These are phyloP conservation scores for Pinctada fucata DNA, from an alignment of 2,888 invertebrate species.

Conservation along the genomic window DNA sequence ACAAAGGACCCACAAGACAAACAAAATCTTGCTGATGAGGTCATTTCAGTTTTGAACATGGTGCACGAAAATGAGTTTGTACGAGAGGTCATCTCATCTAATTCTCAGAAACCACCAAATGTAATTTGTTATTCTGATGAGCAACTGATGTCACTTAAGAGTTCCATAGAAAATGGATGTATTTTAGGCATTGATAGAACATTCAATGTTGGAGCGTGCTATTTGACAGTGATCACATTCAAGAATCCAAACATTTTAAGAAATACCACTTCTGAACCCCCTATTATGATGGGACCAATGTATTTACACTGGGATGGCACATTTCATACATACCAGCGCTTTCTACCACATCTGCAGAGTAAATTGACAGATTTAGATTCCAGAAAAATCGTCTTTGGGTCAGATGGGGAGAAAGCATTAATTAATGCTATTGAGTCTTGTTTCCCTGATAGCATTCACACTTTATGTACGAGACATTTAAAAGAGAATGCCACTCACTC, in stretches of 20 bases:
- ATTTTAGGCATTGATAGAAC: slow-evolving; percentile 19
- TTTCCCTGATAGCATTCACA: background rate
- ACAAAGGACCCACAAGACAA: background rate
- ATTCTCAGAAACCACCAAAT: background rate
- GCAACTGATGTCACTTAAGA: background rate
- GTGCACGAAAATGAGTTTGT: background rate
- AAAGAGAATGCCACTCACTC: background rate
- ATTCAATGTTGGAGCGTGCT: slow-evolving; percentile 9
- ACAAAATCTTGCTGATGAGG: slow-evolving; percentile 8
- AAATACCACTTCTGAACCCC: background rate
- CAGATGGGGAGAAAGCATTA: slow-evolving; percentile 1
- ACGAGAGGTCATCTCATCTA: background rate
- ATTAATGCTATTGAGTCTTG: background rate
- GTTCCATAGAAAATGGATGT: background rate
- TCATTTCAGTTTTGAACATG: background rate
- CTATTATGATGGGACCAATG: slow-evolving; percentile 15
- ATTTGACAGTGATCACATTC: background rate
- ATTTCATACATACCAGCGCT: background rate
- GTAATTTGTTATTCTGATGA: background rate
- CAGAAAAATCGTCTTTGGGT: background rate
- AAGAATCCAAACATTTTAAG: background rate
- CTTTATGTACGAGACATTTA: slow-evolving; percentile 1
- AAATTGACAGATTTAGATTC: background rate
- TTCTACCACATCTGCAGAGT: background rate
- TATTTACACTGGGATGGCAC: slow-evolving; percentile 9